Evolutionary conservation across 1,140 invertebrate species (phyloP).

Genomic region (Aphaenogaster ashmeadi): DNA sequence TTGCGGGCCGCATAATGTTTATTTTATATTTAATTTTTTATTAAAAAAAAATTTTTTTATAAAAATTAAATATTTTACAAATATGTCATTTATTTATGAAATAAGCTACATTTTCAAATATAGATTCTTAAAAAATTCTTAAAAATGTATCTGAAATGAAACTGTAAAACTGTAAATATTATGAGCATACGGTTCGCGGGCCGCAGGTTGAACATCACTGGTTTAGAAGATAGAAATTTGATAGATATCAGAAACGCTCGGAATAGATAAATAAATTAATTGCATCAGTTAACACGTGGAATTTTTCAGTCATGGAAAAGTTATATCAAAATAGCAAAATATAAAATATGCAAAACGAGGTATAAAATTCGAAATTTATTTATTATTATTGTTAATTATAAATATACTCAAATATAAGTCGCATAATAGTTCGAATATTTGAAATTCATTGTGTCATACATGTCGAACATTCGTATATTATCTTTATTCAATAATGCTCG

Average conservation of each 20-base stretch:
- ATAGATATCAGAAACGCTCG: neutral
- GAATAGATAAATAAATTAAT: neutral
- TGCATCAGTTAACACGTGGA: neutral
- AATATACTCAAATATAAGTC: neutral
- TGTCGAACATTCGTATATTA: constrained; percentile 29
- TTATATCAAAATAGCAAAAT: neutral
- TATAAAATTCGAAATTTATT: constrained; percentile 5
- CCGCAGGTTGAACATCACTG: too few species aligned
- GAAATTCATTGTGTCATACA: constrained; percentile 12
- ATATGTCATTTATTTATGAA: too few species aligned
- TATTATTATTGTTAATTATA: constrained; percentile 10
- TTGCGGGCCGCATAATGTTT: too few species aligned
- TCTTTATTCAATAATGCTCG: constrained; percentile 46
- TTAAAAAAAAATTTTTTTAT: too few species aligned
- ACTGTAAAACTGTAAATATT: too few species aligned
- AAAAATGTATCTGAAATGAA: too few species aligned
- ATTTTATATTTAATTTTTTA: too few species aligned
- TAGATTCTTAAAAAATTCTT: too few species aligned
- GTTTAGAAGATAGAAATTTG: too few species aligned
- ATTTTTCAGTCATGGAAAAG: neutral
- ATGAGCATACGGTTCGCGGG: too few species aligned
- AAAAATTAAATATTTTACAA: too few species aligned
- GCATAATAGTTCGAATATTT: neutral
- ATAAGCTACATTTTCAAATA: too few species aligned
- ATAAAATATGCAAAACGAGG: neutral